Conservation (phyloP, 2,797 vertebrate species). For the Nyctibius grandis region DNA sequence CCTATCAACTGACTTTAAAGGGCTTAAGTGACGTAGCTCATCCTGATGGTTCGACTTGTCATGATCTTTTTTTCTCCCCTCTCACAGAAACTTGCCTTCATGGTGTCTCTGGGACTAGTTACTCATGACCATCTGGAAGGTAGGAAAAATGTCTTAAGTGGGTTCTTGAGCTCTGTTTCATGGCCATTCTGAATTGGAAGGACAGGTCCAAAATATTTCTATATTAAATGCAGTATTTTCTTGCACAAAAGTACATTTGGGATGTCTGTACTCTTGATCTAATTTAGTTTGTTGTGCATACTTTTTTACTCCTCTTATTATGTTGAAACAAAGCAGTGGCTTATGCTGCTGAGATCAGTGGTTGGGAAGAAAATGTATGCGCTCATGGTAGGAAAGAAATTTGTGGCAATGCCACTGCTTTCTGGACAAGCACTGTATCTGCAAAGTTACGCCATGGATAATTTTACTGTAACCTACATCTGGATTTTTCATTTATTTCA, state of each 20-base stretch:
- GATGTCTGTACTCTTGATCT: neutral
- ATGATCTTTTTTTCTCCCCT: neutral
- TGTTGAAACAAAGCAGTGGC: neutral
- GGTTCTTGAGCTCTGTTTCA: neutral
- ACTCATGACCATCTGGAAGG: slow-evolving; percentile 98
- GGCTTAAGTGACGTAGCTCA: neutral
- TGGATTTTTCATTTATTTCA: neutral
- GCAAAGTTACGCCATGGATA: neutral
- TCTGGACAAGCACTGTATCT: neutral
- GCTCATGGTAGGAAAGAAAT: neutral
- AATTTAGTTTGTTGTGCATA: neutral
- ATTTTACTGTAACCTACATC: neutral
- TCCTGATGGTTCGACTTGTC: neutral
- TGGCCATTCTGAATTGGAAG: neutral
- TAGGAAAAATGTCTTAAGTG: slow-evolving; percentile 65
- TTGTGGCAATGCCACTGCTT: neutral
- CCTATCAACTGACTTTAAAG: neutral
- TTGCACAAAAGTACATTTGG: neutral
- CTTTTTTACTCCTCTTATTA: neutral
- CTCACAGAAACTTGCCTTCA: slow-evolving; percentile 97
- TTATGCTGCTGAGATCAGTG: neutral
- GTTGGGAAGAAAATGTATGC: neutral
- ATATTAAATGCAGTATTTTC: neutral
- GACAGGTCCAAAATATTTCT: neutral
- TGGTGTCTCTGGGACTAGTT: slow-evolving; percentile 96